Evolutionary conservation across 2,888 invertebrate species (phyloP).

Genomic region (Phaonia tiefii): DNA sequence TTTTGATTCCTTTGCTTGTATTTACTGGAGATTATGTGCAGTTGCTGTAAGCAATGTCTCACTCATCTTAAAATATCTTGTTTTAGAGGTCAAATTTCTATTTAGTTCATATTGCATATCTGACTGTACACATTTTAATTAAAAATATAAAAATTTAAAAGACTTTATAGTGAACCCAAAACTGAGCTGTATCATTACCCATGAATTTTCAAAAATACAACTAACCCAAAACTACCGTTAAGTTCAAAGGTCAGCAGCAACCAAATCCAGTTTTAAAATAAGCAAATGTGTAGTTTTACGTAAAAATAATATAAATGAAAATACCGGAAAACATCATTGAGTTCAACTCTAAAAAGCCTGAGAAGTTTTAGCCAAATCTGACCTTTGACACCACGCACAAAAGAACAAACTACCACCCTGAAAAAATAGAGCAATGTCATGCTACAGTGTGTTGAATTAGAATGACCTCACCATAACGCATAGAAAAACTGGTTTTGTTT

Average conservation of each 20-base stretch:
- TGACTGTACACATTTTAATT: no score
- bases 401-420: constrained; percentile 45
- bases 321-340: constrained; percentile 28
- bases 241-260: constrained; percentile 66
- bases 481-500: constrained; percentile 53
- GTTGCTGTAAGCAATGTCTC: no score
- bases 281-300: constrained; percentile 30
- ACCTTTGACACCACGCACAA: constrained; percentile 66
- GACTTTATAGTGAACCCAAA: neutral
- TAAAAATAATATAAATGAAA: constrained; percentile 49
- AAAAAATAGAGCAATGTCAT: constrained; percentile 47
- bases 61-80: no score
- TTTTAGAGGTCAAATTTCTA: no score
- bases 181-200: neutral
- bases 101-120: no score
- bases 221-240: constrained; percentile 57
- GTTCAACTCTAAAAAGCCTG: constrained; percentile 59
- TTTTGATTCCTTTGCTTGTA: no score
- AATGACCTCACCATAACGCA: constrained; percentile 43
- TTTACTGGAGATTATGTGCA: no score
- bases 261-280: constrained; percentile 59
- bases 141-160: no score
- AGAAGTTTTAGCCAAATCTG: constrained; percentile 65
- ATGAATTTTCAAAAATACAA: constrained; percentile 22
- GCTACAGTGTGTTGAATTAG: constrained; percentile 36